Percentiles rank a stretch among this genome's conserved stretches.
Evolutionary conservation across 2,888 invertebrate genomes (phyloP).

Genomic region (Lamellibrachia columna): DNA sequence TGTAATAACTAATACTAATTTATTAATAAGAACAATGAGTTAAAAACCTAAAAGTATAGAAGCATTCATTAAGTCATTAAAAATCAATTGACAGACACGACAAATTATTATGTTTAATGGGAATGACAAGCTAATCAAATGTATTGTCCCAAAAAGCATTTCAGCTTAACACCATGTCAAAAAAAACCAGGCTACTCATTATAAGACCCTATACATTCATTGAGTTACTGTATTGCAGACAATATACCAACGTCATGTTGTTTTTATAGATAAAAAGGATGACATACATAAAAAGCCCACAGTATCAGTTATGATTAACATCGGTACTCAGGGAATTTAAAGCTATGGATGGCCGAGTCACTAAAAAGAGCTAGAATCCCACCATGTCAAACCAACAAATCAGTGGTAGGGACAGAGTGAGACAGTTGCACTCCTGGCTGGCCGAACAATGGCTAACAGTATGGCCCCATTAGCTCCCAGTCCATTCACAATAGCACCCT

Average conservation of each 20-base stretch:
- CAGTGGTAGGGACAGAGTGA: background rate
- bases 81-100: background rate
- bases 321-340: background rate
- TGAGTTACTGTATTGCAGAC: background rate
- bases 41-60: background rate
- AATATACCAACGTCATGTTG: background rate
- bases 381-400: background rate
- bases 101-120: background rate
- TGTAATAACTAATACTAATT: no score
- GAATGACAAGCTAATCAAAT: background rate
- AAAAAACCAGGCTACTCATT: background rate
- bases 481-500: background rate
- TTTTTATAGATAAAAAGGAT: background rate
- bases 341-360: background rate
- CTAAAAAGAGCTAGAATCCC: background rate
- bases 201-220: background rate
- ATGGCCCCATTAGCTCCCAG: background rate
- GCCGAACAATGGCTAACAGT: background rate
- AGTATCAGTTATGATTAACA: background rate
- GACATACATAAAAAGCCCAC: background rate
- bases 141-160: background rate
- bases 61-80: background rate
- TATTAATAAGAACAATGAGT: background rate
- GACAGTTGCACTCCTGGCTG: background rate
- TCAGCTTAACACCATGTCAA: background rate